A percentile compares a stretch with the other conserved stretches of the same genome.
Conservation (phyloP, 2,797 vertebrate species). For the Aldrovandia affinis region DNA sequence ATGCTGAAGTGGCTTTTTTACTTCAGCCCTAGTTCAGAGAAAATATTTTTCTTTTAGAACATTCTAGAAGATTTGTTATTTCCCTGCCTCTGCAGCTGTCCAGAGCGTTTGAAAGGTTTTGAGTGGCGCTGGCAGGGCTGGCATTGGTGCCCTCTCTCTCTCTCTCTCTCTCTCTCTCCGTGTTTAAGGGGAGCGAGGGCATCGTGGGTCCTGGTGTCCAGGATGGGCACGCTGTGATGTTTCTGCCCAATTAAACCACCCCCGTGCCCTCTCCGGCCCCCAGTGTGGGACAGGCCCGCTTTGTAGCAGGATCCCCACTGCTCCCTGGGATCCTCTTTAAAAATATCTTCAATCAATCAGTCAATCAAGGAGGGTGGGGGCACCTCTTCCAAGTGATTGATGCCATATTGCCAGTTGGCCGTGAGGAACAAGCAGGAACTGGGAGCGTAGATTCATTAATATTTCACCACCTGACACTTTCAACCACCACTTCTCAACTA, state of each 20-base stretch:
- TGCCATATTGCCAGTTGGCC: slow-evolving; percentile 82
- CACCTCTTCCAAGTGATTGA: slow-evolving; percentile 75
- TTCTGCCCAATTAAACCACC: slow-evolving; percentile 80
- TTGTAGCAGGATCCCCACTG: slow-evolving; percentile 76
- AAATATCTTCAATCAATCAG: slow-evolving; percentile 88
- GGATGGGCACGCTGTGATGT: slow-evolving; percentile 76
- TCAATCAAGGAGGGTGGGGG: slow-evolving; percentile 79
- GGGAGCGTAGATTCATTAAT: slow-evolving; percentile 80
- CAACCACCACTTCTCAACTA: slow-evolving; percentile 80
- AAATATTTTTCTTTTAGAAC: too few species aligned
- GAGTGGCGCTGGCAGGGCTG: slow-evolving; percentile 15
- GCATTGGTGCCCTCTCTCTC: slow-evolving; percentile 43
- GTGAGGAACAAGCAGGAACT: slow-evolving; percentile 76
- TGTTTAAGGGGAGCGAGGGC: slow-evolving; percentile 66
- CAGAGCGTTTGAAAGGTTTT: background rate
- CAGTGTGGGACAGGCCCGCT: slow-evolving; percentile 71
- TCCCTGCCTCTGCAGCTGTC: background rate
- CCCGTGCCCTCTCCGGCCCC: slow-evolving; percentile 70
- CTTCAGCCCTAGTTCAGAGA: too few species aligned
- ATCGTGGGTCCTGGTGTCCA: slow-evolving; percentile 61
- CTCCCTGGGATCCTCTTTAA: slow-evolving; percentile 84
- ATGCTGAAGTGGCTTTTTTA: too few species aligned
- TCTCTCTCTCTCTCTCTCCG: slow-evolving; percentile 25
- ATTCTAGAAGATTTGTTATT: too few species aligned
- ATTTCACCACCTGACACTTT: slow-evolving; percentile 83